These are phyloP conservation scores for Pangasius krempfi DNA, from an alignment of 2,797 vertebrate species.

Conservation along the genomic window DNA sequence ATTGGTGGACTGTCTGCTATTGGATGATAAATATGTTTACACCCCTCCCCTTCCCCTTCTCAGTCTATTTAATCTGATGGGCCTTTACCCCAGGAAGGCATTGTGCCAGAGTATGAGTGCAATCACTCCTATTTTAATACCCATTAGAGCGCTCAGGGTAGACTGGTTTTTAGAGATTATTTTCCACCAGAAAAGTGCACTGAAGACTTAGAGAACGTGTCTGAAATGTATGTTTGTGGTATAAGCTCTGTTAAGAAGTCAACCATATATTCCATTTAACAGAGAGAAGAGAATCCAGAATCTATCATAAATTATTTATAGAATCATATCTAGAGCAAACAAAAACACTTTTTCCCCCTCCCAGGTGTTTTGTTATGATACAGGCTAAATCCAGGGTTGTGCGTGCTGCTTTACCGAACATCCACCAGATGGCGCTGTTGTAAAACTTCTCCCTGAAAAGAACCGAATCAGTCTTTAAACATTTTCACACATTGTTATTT, in stretches of 20 bases:
- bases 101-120: slow-evolving; percentile 41
- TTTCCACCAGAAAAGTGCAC: background rate
- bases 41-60: slow-evolving; percentile 78
- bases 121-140: slow-evolving; percentile 48
- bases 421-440: slow-evolving; percentile 7
- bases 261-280: background rate
- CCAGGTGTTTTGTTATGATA: background rate
- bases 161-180: background rate
- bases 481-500: background rate
- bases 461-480: too few species aligned
- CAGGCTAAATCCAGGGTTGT: background rate
- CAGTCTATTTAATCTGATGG: slow-evolving; percentile 57
- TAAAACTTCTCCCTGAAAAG: background rate
- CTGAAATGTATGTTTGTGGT: background rate
- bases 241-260: background rate
- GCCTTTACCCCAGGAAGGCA: slow-evolving; percentile 46
- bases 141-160: slow-evolving; percentile 26
- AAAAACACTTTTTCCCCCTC: background rate
- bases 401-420: background rate
- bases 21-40: slow-evolving; percentile 93
- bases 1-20: slow-evolving; percentile 76
- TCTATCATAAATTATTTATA: background rate
- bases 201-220: background rate
- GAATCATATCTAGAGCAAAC: background rate
- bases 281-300: background rate